Evolutionary conservation across 2,113 vertebrate genomes (phyloP).

Genomic region (Xyliphius kryptos): DNA sequence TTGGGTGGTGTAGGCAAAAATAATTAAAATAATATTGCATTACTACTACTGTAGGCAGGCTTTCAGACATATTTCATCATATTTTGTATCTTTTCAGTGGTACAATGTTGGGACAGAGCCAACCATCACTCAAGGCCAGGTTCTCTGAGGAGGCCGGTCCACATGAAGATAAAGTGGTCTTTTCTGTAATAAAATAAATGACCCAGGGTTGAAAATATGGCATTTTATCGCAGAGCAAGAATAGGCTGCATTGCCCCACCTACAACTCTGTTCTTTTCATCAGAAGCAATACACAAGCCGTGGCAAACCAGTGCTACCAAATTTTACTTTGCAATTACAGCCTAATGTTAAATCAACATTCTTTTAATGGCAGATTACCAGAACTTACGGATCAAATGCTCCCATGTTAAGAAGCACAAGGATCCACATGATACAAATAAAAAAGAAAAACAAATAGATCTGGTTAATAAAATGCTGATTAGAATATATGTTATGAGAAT

Average conservation of each 20-base stretch:
- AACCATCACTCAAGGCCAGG: slow-evolving; percentile 27
- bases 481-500: too few relatives aligned
- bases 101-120: slow-evolving; percentile 1
- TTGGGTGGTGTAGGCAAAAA: neutral
- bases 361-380: too few relatives aligned
- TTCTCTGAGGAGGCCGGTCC: slow-evolving; percentile 6
- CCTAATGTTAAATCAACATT: too few relatives aligned
- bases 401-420: too few relatives aligned
- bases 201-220: slow-evolving; percentile 2
- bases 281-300: too few relatives aligned
- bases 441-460: too few relatives aligned
- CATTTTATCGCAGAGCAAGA: neutral
- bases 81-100: neutral
- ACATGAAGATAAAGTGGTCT: slow-evolving; percentile 8
- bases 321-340: too few relatives aligned
- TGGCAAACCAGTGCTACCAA: too few relatives aligned
- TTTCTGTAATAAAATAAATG: slow-evolving; percentile 20
- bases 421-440: too few relatives aligned
- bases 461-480: too few relatives aligned
- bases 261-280: neutral
- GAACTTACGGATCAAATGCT: too few relatives aligned
- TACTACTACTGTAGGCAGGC: neutral
- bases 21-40: neutral
- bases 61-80: neutral
- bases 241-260: slow-evolving; percentile 3